phyloP scores from a whole-genome alignment of 2,113 vertebrate genomes.

The Dolichallabes microphthalmus region DNA sequence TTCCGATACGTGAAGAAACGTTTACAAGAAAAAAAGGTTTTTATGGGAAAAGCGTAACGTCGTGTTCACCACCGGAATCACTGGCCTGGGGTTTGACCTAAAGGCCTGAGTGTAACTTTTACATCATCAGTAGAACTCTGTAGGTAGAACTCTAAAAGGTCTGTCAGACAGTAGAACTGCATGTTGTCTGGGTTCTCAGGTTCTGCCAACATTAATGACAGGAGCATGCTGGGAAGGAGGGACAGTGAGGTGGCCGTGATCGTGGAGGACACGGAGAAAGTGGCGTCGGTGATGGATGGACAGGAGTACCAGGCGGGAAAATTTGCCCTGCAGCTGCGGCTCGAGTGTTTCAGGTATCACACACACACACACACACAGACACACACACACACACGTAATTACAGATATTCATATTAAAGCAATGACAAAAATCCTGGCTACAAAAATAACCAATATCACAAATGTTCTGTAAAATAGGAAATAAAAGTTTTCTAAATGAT shows the following conservation, averaged over 20 bases:
- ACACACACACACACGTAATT: neutral
- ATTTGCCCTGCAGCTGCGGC: slow-evolving; percentile 83
- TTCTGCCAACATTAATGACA: slow-evolving; percentile 97
- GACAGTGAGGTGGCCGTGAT: slow-evolving; percentile 96
- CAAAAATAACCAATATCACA: neutral
- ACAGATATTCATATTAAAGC: neutral
- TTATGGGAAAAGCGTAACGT: too few species aligned
- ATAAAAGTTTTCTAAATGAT: neutral
- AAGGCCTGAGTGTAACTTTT: too few species aligned
- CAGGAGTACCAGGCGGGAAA: slow-evolving; percentile 80
- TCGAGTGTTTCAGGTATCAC: slow-evolving; percentile 89
- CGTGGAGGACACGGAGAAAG: slow-evolving; percentile 81
- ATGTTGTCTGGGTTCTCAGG: slow-evolving; percentile 66
- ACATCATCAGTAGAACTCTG: too few species aligned
- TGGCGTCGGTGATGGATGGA: slow-evolving; percentile 86
- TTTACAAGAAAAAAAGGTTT: too few species aligned
- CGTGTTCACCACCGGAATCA: too few species aligned
- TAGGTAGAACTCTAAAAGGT: too few species aligned
- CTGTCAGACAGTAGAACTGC: too few species aligned
- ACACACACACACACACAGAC: neutral
- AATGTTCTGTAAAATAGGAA: neutral
- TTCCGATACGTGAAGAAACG: too few species aligned
- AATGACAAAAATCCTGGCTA: neutral
- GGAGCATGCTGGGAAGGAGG: slow-evolving; percentile 96
- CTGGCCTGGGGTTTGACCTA: too few species aligned